Evolutionary conservation across 53 echinoderm and acorn worm species (phyloP).

Genomic region (Apostichopus leukothele): DNA sequence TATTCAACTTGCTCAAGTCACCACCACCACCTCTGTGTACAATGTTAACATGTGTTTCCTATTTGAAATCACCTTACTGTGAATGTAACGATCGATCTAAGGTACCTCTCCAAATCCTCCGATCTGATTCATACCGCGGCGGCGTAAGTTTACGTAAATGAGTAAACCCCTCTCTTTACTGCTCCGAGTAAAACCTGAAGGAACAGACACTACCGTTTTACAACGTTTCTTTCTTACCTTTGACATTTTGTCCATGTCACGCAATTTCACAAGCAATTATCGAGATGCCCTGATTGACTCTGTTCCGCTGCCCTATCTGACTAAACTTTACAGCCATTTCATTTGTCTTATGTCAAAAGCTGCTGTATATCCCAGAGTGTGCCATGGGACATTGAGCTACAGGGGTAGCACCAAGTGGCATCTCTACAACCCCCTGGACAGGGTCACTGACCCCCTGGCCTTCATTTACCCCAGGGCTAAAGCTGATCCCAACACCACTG

Average conservation of each 20-base stretch:
- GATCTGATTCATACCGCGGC: too few relatives aligned
- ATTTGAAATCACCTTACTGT: background rate
- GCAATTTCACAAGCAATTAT: slow-evolving; percentile 43
- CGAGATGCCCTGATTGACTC: background rate
- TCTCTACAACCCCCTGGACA: slow-evolving; percentile 27
- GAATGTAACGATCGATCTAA: background rate
- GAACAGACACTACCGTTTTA: background rate
- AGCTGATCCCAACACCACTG: background rate
- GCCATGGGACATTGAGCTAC: slow-evolving; percentile 15
- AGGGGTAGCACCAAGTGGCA: slow-evolving; percentile 27
- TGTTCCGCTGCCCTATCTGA: background rate
- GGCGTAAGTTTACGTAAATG: background rate
- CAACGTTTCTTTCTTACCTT: slow-evolving; percentile 21
- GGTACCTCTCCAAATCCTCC: background rate
- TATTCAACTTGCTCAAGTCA: background rate
- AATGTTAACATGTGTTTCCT: background rate
- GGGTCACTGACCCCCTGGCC: slow-evolving; percentile 43
- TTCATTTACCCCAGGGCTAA: slow-evolving; percentile 42
- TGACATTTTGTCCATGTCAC: slow-evolving; percentile 41
- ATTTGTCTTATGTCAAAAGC: background rate
- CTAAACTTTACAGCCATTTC: background rate
- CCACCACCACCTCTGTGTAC: background rate
- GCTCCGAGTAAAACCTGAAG: background rate
- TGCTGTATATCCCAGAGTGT: background rate
- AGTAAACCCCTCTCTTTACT: background rate